Percentiles rank a stretch among this genome's conserved stretches.
Evolutionary conservation across 2,113 vertebrate species (phyloP).

Genomic region (Lepus americanus): DNA sequence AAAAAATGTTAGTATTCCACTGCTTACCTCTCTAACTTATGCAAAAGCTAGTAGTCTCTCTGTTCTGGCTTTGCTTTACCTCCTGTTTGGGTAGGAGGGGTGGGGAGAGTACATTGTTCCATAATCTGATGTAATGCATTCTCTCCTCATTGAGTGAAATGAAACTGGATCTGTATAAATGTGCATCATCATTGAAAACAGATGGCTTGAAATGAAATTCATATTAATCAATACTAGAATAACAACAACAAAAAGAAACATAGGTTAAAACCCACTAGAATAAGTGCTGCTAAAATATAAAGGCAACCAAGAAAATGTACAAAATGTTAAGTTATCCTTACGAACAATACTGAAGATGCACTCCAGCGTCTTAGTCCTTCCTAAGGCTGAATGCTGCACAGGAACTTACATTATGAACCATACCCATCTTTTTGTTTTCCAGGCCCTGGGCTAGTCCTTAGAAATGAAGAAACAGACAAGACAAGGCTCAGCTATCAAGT

Average conservation of each 20-base stretch:
- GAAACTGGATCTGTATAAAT: slow-evolving; percentile 31
- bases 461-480: not conserved
- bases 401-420: not conserved
- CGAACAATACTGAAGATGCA: not conserved
- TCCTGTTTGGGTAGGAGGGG: not conserved
- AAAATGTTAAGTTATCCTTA: not conserved
- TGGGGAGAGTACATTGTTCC: not conserved
- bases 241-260: slow-evolving; percentile 37
- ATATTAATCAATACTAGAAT: not conserved
- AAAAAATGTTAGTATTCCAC: not conserved
- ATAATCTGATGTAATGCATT: not conserved
- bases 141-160: slow-evolving; percentile 46
- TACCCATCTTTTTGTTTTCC: not conserved
- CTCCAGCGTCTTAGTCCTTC: not conserved
- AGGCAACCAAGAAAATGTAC: not conserved
- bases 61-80: not conserved
- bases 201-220: not conserved
- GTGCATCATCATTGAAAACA: slow-evolving; percentile 20
- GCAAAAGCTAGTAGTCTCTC: not conserved
- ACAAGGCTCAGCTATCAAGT: not conserved
- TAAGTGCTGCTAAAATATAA: slow-evolving; percentile 18
- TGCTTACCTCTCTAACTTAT: not conserved
- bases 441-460: not conserved
- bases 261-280: not conserved
- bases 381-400: not conserved